phyloP scores from a whole-genome alignment of 2,888 invertebrate species.

The Atethmia centrago region DNA sequence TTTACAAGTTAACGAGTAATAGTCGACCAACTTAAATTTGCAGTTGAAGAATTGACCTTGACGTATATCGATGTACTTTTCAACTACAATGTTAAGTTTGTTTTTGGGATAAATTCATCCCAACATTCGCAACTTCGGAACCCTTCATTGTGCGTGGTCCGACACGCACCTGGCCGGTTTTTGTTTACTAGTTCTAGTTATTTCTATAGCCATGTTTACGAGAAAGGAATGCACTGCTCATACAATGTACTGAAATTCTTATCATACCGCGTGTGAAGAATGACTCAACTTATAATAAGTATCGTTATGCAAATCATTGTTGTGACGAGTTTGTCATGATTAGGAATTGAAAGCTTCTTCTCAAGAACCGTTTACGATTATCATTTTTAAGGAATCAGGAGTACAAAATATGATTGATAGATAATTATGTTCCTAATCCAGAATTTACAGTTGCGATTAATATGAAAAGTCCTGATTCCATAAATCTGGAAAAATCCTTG shows the following conservation, averaged over 20 bases:
- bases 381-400: not conserved
- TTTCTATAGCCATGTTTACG: conserved; percentile 14
- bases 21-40: no score
- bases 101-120: no score
- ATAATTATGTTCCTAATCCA: not conserved
- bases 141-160: no score
- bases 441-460: not conserved
- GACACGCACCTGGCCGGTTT: no score
- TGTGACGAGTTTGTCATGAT: conserved; percentile 21
- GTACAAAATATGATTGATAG: not conserved
- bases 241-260: conserved; percentile 35
- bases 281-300: conserved; percentile 27
- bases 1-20: no score
- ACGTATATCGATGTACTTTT: no score
- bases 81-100: no score
- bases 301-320: conserved; percentile 28
- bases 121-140: no score
- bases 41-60: no score
- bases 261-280: conserved; percentile 27
- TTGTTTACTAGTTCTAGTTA: not conserved
- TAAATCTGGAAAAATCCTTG: no score
- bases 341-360: conserved; percentile 1
- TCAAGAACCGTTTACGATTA: not conserved
- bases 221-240: conserved; percentile 16
- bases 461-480: no score